These are phyloP conservation scores for Myodes glareolus DNA, from an alignment of 2,113 vertebrate genomes.

Conservation along the genomic window DNA sequence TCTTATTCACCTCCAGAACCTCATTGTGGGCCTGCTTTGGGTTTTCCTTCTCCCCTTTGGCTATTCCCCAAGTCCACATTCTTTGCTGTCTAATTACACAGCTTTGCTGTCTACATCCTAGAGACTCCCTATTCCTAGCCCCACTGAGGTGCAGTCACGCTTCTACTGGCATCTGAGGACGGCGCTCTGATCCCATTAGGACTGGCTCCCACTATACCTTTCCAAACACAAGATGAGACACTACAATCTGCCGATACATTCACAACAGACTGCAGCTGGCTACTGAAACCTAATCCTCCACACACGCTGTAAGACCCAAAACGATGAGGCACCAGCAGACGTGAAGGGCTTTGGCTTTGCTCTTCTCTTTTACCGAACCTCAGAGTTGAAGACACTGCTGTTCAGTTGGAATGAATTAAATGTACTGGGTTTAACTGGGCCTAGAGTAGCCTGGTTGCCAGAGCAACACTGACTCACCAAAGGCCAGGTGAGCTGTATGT, in stretches of 20 bases:
- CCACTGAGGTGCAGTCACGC: not conserved
- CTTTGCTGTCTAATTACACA: not conserved
- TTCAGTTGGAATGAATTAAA: not conserved
- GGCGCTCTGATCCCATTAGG: no score
- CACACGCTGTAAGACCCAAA: not conserved
- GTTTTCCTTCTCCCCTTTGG: not conserved
- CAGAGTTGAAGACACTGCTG: no score
- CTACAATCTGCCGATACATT: not conserved
- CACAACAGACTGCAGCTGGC: not conserved
- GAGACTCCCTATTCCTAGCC: not conserved
- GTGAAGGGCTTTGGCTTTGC: not conserved
- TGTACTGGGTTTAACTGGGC: not conserved
- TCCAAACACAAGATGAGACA: not conserved
- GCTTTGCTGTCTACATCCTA: not conserved
- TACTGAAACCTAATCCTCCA: not conserved
- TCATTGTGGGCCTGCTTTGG: not conserved
- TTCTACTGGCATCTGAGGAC: not conserved
- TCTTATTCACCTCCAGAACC: not conserved
- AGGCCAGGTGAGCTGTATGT: not conserved
- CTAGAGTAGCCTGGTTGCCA: not conserved
- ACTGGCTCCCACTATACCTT: not conserved
- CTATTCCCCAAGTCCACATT: no score
- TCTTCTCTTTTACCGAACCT: not conserved
- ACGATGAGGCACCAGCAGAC: not conserved
- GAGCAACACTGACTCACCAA: not conserved